Percentiles rank a stretch among this genome's conserved stretches.
These are phyloP conservation scores for Eurois occulta DNA, from an alignment of 2,888 invertebrate species.

Conservation along the genomic window DNA sequence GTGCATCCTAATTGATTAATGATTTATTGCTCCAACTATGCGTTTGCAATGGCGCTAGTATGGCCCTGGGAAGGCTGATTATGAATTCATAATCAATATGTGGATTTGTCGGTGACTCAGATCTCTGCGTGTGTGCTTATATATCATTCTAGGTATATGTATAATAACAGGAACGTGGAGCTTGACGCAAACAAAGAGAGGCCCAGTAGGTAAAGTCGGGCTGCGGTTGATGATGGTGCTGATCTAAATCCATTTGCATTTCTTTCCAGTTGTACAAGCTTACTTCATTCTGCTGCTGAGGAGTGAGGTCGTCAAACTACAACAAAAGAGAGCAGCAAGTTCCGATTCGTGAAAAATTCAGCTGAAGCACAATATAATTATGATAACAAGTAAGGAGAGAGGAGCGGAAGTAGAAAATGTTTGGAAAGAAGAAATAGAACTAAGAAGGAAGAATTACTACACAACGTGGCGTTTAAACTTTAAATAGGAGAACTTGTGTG, in stretches of 20 bases:
- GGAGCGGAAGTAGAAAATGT: not conserved
- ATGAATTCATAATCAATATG: not conserved
- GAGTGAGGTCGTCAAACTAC: constrained; percentile 61
- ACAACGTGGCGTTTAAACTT: not conserved
- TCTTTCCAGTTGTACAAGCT: constrained; percentile 56
- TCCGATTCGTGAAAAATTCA: constrained; percentile 49
- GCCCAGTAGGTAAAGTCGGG: not conserved
- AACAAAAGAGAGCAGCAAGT: constrained; percentile 17
- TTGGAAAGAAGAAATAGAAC: not conserved
- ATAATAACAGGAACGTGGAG: not conserved
- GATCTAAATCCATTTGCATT: not conserved
- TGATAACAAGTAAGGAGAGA: constrained; percentile 7
- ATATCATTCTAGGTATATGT: too few relatives aligned
- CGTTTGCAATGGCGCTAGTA: not conserved
- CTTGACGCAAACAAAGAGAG: not conserved
- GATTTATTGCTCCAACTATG: not conserved
- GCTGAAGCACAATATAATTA: constrained; percentile 42
- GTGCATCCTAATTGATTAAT: not conserved
- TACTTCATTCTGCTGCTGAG: constrained; percentile 61
- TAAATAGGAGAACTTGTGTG: not conserved
- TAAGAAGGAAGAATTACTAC: not conserved
- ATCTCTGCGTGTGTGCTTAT: not conserved
- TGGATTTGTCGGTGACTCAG: not conserved
- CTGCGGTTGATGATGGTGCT: not conserved
- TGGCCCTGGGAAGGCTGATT: not conserved